A percentile compares a stretch with the other conserved stretches of the same genome.
Conservation (phyloP, 1,140 invertebrate genomes). For the Drosophila pallidifrons region DNA sequence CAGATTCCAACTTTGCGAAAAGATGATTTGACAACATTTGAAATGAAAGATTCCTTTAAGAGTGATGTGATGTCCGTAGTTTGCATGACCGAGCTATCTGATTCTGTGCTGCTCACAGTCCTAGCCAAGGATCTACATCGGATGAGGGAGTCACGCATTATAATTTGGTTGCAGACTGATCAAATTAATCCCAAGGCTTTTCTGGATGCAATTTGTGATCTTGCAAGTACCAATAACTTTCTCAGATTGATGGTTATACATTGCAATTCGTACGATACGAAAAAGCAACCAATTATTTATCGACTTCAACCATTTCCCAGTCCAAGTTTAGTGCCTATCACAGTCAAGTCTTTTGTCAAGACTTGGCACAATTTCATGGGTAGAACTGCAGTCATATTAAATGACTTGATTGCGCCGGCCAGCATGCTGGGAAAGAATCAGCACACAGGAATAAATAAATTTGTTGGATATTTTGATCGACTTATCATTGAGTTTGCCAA, state of each 20-base stretch:
- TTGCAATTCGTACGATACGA: neutral
- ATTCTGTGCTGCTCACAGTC: neutral
- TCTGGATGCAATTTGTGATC: neutral
- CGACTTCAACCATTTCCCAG: conserved; percentile 29
- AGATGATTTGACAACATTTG: neutral
- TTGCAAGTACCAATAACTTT: neutral
- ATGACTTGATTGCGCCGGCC: neutral
- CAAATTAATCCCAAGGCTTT: neutral
- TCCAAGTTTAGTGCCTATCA: neutral
- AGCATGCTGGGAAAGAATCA: neutral
- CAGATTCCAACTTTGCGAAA: conserved; percentile 18
- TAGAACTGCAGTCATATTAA: conserved; percentile 6
- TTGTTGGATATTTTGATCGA: neutral
- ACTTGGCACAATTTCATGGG: conserved; percentile 12
- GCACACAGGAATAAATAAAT: neutral
- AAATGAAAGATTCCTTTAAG: neutral
- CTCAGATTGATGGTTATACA: conserved; percentile 21
- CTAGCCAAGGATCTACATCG: conserved; percentile 14
- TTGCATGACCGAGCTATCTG: conserved; percentile 20
- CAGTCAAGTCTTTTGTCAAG: neutral
- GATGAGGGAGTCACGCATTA: conserved; percentile 14
- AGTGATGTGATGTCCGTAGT: conserved; percentile 18
- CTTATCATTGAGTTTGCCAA: conserved; percentile 6
- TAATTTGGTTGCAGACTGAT: conserved; percentile 1
- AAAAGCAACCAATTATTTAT: neutral